A percentile compares a stretch with the other conserved stretches of the same genome.
Evolutionary conservation across 2,888 invertebrate genomes (phyloP).

Genomic region (Spisula solida): DNA sequence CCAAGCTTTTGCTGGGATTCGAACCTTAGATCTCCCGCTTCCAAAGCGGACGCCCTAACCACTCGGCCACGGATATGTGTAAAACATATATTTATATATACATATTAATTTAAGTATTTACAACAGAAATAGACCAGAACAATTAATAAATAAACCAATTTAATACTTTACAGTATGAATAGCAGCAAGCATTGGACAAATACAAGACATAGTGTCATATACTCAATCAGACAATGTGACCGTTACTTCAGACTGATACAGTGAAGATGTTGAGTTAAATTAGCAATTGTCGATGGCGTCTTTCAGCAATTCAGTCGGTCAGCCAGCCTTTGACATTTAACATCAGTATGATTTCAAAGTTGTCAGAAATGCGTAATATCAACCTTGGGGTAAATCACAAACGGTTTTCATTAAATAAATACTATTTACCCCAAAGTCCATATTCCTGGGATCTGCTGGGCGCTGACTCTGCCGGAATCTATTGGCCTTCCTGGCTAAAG

Average conservation of each 20-base stretch:
- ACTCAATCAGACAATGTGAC: no score
- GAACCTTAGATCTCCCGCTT: no score
- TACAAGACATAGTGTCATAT: no score
- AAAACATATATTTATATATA: no score
- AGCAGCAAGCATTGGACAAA: background rate
- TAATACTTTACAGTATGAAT: background rate
- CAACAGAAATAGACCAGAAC: background rate
- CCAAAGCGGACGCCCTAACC: no score
- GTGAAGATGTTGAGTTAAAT: background rate
- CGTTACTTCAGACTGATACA: no score
- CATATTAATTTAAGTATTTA: background rate
- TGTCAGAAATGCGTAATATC: background rate
- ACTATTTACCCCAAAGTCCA: background rate
- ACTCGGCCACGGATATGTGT: no score
- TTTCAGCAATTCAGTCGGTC: no score
- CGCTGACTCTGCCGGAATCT: conserved; percentile 11
- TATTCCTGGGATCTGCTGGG: background rate
- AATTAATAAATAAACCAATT: background rate
- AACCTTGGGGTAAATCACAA: background rate
- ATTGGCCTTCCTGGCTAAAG: conserved; percentile 19
- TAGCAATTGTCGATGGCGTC: background rate
- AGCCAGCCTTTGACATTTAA: no score
- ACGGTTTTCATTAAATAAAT: background rate
- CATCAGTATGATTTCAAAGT: background rate
- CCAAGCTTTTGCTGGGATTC: no score